Evolutionary conservation across 2,113 vertebrate species (phyloP), one percentile per base, ranked within the genome.

Genomic region (Menura novaehollandiae): DNA sequence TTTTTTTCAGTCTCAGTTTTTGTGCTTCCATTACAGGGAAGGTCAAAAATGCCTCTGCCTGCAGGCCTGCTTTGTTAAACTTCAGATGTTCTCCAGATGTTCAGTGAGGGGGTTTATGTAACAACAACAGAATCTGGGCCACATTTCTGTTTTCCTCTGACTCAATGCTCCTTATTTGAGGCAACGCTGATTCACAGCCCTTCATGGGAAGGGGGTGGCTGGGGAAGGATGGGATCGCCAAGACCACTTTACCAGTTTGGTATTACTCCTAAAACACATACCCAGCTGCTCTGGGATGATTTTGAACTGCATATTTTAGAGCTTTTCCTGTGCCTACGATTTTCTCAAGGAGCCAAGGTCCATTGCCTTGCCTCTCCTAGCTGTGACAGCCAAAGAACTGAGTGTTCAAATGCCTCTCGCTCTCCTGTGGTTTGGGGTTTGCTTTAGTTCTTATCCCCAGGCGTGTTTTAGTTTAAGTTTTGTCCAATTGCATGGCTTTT

Each of bases 21-120:
- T 91, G 33, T 87, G 51, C 92, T 86, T 94, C 68, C 79, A 86
- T 93, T 92, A 77, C 68, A 67, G 26, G 39, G 72, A 94, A 96
- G 35, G 93, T 94, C 60, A 96, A 92, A 96, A 91, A 92, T 88
- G 59, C 71, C 44, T 96, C 77, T 96, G 96, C 94, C 93, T 81
- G 52, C 13, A 0, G 92, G 85, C 59, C 68, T 94, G 88, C 73
- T 75, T 92, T 93, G 76, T 84, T 94, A 84, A 92, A 90, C 22
- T 86, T 95, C 96, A 95, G 85, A 96, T 96, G 95, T 88, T 92
- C 85, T 93, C 93, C 96, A 97, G 95, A 97, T 96, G 96, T 97
- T 91, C 44, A 75, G 44, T 0, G 0, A 63, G n/a, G n/a, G 51
- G 13, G 11, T 67, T 96, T 97, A 95, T 91, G 79, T 94, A 97